These are phyloP conservation scores for Nipponacmea schrenckii DNA, from an alignment of 2,888 invertebrate species.

Conservation along the genomic window DNA sequence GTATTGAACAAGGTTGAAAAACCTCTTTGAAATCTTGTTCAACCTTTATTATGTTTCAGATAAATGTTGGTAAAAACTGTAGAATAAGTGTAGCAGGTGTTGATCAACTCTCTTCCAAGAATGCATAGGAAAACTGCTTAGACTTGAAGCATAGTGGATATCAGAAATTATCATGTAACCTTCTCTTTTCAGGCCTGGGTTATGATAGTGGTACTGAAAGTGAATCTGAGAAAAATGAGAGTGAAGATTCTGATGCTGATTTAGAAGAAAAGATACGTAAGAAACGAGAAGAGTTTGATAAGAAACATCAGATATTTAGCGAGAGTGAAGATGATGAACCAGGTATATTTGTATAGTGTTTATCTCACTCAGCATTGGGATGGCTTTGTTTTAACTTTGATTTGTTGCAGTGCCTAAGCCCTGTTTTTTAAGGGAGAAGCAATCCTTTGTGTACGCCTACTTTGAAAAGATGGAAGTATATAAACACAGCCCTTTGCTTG, in stretches of 20 bases:
- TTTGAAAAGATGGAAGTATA: no score
- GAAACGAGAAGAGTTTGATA: slow-evolving; percentile 47
- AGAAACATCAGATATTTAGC: slow-evolving; percentile 35
- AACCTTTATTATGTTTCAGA: no score
- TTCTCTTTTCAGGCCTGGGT: slow-evolving; percentile 46
- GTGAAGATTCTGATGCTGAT: slow-evolving; percentile 45
- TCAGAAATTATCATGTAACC: no score
- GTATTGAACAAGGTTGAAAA: not conserved
- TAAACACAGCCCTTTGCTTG: no score
- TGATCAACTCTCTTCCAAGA: no score
- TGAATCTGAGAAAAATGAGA: slow-evolving; percentile 33
- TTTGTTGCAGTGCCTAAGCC: not conserved
- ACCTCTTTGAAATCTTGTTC: not conserved
- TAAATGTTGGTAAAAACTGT: no score
- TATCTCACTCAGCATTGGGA: not conserved
- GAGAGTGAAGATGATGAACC: slow-evolving; percentile 36
- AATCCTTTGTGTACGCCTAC: not conserved
- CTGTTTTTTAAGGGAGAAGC: not conserved
- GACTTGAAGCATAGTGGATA: no score
- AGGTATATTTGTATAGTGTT: no score
- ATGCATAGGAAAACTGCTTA: no score
- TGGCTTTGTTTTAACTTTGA: not conserved
- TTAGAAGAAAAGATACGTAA: slow-evolving; percentile 43
- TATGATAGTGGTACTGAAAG: slow-evolving; percentile 53
- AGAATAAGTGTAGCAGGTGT: no score